phyloP scores from a whole-genome alignment of 2,797 vertebrate species.

The Pantherophis vulpinus region DNA sequence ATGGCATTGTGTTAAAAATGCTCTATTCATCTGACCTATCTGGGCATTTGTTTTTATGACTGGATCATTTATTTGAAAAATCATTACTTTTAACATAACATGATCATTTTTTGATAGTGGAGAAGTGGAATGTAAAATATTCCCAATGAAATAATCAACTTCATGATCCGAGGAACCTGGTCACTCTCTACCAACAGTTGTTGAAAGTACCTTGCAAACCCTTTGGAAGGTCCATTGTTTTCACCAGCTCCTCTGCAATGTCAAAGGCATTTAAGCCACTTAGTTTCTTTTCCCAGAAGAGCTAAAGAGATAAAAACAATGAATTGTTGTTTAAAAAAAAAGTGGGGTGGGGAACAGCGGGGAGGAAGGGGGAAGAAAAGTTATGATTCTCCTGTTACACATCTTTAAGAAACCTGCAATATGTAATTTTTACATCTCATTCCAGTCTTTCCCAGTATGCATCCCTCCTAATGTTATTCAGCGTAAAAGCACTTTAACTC shows the following conservation, averaged over 20 bases:
- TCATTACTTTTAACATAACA: background rate
- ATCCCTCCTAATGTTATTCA: background rate
- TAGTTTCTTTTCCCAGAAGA: slow-evolving; percentile 99
- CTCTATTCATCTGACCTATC: too few species aligned
- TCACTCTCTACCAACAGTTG: background rate
- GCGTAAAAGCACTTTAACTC: background rate
- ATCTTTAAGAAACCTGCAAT: too few species aligned
- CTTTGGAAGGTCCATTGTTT: slow-evolving; percentile 98
- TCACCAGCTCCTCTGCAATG: slow-evolving; percentile 96
- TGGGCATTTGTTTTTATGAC: background rate
- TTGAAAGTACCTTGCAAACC: slow-evolving; percentile 86
- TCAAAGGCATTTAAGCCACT: slow-evolving; percentile 95
- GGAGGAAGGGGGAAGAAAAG: accelerated
- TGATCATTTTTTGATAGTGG: background rate
- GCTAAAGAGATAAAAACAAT: slow-evolving; percentile 68
- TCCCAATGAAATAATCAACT: background rate
- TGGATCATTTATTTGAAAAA: background rate
- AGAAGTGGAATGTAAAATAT: background rate
- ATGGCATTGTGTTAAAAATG: too few species aligned
- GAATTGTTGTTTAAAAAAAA: background rate
- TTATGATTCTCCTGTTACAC: background rate
- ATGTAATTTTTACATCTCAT: background rate
- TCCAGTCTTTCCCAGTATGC: background rate
- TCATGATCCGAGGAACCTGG: background rate
- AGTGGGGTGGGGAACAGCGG: accelerated